Percentiles rank a stretch among this genome's conserved stretches.
These are phyloP conservation scores for Drosophila paranaensis DNA, from an alignment of 2,888 invertebrate species.

Conservation along the genomic window DNA sequence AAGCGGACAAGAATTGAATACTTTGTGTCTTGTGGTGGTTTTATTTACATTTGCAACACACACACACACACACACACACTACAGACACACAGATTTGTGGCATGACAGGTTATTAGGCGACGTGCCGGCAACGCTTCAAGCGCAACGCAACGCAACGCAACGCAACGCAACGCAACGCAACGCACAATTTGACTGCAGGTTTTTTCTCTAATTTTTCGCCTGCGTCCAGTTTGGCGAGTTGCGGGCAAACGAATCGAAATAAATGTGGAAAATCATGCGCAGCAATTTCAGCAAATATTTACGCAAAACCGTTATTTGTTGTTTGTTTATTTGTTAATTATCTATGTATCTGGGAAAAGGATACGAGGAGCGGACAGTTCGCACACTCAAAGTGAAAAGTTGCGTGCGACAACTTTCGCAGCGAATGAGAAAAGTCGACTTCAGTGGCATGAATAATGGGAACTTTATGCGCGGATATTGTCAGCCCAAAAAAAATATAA, in stretches of 20 bases:
- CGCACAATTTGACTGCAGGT: conserved; percentile 70
- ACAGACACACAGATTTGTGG: conserved; percentile 70
- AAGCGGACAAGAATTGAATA: conserved; percentile 51
- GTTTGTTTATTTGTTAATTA: conserved; percentile 34
- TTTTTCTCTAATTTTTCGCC: conserved; percentile 61
- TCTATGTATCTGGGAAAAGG: conserved; percentile 49
- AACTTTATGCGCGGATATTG: conserved; percentile 19
- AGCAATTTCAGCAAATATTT: conserved; percentile 43
- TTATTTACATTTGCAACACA: conserved; percentile 70
- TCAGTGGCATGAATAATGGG: conserved; percentile 44
- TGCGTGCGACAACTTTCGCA: conserved; percentile 62
- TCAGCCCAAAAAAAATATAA: not conserved
- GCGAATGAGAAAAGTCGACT: conserved; percentile 34
- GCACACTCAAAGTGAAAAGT: conserved; percentile 49
- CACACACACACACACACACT: conserved; percentile 23
- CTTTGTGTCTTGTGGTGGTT: conserved; percentile 64
- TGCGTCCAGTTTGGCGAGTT: conserved; percentile 58
- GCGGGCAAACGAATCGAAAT: conserved; percentile 39
- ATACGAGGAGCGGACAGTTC: conserved; percentile 35
- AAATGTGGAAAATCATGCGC: conserved; percentile 55
- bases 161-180: conserved; percentile 71
- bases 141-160: conserved; percentile 64
- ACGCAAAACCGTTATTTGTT: conserved; percentile 49
- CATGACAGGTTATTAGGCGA: conserved; percentile 83
- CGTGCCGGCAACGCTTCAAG: conserved; percentile 67